Evolutionary conservation across 2,888 invertebrate genomes (phyloP), one percentile per base, ranked within the genome.

Genomic region (Cryptus viduatorius): DNA sequence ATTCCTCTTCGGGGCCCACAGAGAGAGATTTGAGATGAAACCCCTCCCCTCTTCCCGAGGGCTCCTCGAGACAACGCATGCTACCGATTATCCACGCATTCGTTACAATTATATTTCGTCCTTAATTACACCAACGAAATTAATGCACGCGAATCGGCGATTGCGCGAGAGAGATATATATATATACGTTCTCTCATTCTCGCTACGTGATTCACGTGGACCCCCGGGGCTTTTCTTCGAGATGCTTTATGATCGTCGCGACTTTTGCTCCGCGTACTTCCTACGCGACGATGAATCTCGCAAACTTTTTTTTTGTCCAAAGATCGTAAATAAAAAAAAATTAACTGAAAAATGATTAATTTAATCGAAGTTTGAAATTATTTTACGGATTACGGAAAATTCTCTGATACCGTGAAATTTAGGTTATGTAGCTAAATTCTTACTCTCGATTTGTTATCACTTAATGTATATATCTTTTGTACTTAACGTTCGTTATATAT

Each of bases 41-140:
- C 75, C 8, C 37, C 37, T 37, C 24, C 24, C 24, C 24, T 24
- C 24, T 24, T 24, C 76, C 44, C 69, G 50, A 64, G 65, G 61
- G 46, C 31, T 16, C 10, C 3, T 24, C 53, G 24, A 72, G 65
- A 65, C 64, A 53, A 79, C 67, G 46, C 48, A 61, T 14, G 42
- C 56, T 56, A 71, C 64, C 77, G 65, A 80, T 89, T 88, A 89
- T 88, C 81, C 65, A 69, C 77, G 86, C 88, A 85, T 86, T 86
- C 87, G 86, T 90, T 90, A 88, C 86, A 87, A 89, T 90, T 88
- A 88, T 86, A 88, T 87, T 87, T 86, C 87, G 73, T 76, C 84
- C 83, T 87, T 89, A 90, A 90, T 90, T 87, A 89, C 86, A 71
- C 81, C 83, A 84, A 87, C 82, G 77, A 87, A 89, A 90, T 90